Percentiles rank a stretch among this genome's conserved stretches.
phyloP scores from a whole-genome alignment of 1,140 invertebrate species.

The Lepidurus packardi region DNA sequence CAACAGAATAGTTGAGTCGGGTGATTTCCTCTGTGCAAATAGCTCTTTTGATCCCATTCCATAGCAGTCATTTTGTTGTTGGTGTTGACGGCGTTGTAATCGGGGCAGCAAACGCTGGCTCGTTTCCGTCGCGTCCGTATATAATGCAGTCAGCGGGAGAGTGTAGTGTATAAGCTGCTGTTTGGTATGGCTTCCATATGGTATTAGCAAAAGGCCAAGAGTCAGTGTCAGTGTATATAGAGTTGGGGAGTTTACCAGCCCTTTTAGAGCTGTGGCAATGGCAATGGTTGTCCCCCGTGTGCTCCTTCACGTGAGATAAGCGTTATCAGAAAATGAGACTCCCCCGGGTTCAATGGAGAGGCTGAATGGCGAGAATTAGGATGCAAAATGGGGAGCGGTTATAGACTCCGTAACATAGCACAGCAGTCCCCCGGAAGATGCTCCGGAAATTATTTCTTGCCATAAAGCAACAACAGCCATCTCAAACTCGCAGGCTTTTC shows the following conservation, averaged over 20 bases:
- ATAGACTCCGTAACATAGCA: conserved; percentile 3
- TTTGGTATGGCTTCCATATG: no score
- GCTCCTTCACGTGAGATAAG: conserved; percentile 21
- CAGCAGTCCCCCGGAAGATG: conserved; percentile 8
- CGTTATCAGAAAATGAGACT: conserved; percentile 22
- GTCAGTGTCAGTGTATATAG: neutral
- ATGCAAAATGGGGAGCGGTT: conserved; percentile 17
- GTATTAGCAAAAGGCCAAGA: no score
- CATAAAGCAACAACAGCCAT: neutral
- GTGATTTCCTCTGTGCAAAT: conserved; percentile 18
- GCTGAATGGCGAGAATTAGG: conserved; percentile 21
- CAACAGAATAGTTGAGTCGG: neutral
- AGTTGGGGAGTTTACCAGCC: neutral
- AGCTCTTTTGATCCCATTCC: conserved; percentile 7
- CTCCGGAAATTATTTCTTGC: conserved; percentile 17
- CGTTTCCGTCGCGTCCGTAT: neutral
- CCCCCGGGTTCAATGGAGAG: conserved; percentile 17
- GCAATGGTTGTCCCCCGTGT: conserved; percentile 3
- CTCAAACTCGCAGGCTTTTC: no score
- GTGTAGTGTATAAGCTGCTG: neutral
- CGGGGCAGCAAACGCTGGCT: neutral
- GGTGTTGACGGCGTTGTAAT: conserved; percentile 15
- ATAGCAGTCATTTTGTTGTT: conserved; percentile 5
- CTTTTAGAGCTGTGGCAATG: conserved; percentile 4
- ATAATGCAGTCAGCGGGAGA: neutral